Conservation (phyloP, 2,888 invertebrate species). For the Homarus gammarus region DNA sequence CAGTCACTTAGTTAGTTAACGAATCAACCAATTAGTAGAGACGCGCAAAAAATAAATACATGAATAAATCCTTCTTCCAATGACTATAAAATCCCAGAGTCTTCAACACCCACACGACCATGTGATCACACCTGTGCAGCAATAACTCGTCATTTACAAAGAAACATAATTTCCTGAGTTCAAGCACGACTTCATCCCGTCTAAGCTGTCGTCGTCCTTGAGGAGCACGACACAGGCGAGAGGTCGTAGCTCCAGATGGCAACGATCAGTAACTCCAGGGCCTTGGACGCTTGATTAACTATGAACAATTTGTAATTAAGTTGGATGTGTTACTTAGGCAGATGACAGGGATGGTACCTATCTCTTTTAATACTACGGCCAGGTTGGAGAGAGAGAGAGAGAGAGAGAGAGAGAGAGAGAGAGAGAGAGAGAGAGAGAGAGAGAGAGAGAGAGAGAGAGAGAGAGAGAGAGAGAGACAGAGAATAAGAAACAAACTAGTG, state of each 20-base stretch:
- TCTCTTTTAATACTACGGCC: not conserved
- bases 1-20: no score
- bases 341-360: not conserved
- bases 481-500: not conserved
- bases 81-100: no score
- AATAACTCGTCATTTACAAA: no score
- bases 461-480: slow-evolving; percentile 10
- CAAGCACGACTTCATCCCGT: no score
- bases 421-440: not conserved
- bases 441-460: not conserved
- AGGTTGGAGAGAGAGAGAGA: slow-evolving; percentile 18
- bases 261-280: not conserved
- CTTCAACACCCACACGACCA: no score
- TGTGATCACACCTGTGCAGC: no score
- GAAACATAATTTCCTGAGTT: no score
- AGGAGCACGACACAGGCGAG: not conserved
- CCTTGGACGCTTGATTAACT: not conserved
- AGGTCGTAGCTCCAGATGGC: not conserved
- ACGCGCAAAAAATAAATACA: no score
- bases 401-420: slow-evolving; percentile 5
- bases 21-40: no score
- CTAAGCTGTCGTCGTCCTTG: no score
- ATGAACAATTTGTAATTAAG: not conserved
- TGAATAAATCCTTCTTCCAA: no score
- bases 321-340: not conserved